A percentile compares a stretch with the other conserved stretches of the same genome.
phyloP scores from a whole-genome alignment of 2,888 invertebrate genomes.

The Taphrorychus bicolor region DNA sequence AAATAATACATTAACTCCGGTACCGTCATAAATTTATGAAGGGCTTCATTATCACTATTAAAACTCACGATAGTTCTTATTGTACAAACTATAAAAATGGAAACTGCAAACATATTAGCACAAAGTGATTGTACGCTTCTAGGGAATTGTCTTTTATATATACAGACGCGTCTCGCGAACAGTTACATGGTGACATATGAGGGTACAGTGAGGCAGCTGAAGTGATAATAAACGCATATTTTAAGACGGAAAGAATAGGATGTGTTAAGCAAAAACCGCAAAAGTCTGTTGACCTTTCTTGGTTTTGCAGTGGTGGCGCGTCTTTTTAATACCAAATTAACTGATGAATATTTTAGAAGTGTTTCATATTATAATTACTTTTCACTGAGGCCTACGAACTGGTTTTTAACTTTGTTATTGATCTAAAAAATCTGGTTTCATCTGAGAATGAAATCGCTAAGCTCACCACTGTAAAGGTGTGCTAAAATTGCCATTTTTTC shows the following conservation, averaged over 20 bases:
- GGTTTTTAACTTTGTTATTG: too few species aligned
- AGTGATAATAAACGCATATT: slow-evolving; percentile 39
- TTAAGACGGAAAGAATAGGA: slow-evolving; percentile 40
- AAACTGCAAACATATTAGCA: slow-evolving; percentile 17
- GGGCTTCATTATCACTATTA: neutral
- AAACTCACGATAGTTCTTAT: neutral
- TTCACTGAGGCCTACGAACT: too few species aligned
- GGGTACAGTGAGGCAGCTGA: slow-evolving; percentile 34
- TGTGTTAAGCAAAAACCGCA: slow-evolving; percentile 26
- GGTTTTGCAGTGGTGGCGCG: slow-evolving; percentile 27
- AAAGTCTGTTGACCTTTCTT: slow-evolving; percentile 37
- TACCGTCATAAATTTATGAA: slow-evolving; percentile 56
- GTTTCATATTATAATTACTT: too few species aligned
- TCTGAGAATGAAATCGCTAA: neutral
- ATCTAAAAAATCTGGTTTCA: too few species aligned
- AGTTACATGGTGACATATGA: slow-evolving; percentile 40
- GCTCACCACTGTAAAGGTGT: slow-evolving; percentile 23
- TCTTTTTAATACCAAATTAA: too few species aligned
- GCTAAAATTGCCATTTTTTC: slow-evolving; percentile 8
- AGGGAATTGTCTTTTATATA: slow-evolving; percentile 19
- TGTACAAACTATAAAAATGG: slow-evolving; percentile 1
- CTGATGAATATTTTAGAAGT: too few species aligned
- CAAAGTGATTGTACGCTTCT: neutral
- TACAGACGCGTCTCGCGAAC: slow-evolving; percentile 16
- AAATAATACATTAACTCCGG: slow-evolving; percentile 61